Evolutionary conservation across 2,888 invertebrate species (phyloP).

Genomic region (Dynastes grantii): DNA sequence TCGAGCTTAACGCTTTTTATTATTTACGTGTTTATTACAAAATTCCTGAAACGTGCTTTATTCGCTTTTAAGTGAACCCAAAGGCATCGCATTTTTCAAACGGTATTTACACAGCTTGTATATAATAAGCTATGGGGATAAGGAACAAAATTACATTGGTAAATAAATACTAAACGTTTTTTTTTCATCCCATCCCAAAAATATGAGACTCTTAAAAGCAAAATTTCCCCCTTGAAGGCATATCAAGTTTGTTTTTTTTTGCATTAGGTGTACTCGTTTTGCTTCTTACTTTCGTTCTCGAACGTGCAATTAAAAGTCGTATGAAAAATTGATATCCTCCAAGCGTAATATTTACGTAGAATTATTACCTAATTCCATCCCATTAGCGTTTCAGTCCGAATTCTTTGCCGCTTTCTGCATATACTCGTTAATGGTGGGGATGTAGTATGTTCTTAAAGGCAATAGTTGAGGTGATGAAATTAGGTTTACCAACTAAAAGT

Average conservation of each 20-base stretch:
- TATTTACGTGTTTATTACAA: too few species aligned
- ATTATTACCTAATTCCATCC: conserved; percentile 12
- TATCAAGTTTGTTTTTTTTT: conserved; percentile 11
- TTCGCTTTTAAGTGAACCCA: too few species aligned
- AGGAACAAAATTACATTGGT: not conserved
- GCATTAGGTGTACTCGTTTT: not conserved
- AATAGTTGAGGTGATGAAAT: too few species aligned
- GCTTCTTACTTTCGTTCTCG: not conserved
- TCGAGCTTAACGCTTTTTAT: too few species aligned
- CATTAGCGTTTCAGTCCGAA: not conserved
- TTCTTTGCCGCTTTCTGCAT: not conserved
- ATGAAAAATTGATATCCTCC: conserved; percentile 4
- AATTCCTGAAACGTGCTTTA: too few species aligned
- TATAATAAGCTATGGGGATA: not conserved
- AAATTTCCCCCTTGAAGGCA: not conserved
- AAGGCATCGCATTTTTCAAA: not conserved
- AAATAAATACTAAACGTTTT: not conserved
- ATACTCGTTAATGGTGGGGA: not conserved
- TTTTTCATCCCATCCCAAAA: not conserved
- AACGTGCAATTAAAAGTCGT: conserved; percentile 4
- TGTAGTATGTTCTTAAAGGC: not conserved
- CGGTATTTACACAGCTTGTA: not conserved
- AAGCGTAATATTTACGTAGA: conserved; percentile 17
- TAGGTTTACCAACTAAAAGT: too few species aligned
- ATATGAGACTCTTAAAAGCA: not conserved